Base-by-base conservation (phyloP, 2,888 invertebrate genomes). In the Cephalotes varians region DNA sequence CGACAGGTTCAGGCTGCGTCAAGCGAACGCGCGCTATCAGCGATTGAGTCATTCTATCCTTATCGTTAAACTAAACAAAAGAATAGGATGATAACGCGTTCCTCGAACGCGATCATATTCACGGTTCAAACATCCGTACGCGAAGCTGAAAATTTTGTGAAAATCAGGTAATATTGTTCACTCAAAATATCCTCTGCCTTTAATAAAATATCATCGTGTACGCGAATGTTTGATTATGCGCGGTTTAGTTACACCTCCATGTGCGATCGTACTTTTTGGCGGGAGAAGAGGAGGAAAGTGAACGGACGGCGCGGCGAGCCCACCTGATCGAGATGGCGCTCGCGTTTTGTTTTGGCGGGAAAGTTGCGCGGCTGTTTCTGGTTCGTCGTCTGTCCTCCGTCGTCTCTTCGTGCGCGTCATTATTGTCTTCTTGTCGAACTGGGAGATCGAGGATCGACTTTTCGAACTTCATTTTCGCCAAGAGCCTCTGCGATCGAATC, bases 341-440 rank as follows among this genome's bases (percentile, higher is more conserved):
- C n/a, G 49, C 1, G 51, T 28, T 37, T 73, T 51, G 40, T 28
- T 65, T 74, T 51, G 51, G 51, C 65, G 76, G 76, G 76, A 76
- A 74, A 76, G 15, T 28, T 18, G 9, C 60, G 47, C 73, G 44
- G 44, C 40, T 31, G 2, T 34, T 18, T 6, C 71, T 12, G 10
- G 28, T n/a, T 31, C 40, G 3, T 31, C 3, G 5, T 58, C 28
- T 1, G 5, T 10, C 4, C 9, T 40, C 21, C 2, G 34, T 34
- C 34, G n/a, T n/a, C 34, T n/a, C 21, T 44, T 21, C 34, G 25
- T 12, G 4, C 10, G 10, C 51, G 7, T 67, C 18, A 7, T 49
- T 64, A 1, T 6, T 12, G 4, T 62, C n/a, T 60, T 62, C n/a
- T 60, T 21, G 21, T n/a, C 4, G 21, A 5, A 31, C 18, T 25